Evolutionary conservation across 2,113 vertebrate species (phyloP), one percentile per base, ranked within the genome.

Genomic region (Oreochromis niloticus): DNA sequence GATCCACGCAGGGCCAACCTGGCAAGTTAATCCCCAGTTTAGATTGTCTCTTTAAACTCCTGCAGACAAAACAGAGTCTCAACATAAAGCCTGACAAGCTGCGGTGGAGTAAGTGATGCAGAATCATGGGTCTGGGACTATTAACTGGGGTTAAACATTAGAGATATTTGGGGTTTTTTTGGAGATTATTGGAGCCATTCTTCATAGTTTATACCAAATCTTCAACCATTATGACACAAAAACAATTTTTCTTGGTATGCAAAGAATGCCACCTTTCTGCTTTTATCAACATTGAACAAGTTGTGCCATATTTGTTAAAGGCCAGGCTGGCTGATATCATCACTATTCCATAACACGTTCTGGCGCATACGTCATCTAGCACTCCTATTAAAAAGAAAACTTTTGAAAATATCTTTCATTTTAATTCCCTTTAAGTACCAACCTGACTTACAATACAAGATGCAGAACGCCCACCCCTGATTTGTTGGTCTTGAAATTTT

Each of bases 21-120:
- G 82, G 19, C 11, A 52, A 71, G 43, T 73, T 94, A 92, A 95
- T 93, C 89, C 66, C 17, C 82, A 43, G 43, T 84, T 85, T 68
- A 89, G 75, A 55, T 39, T 9, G 6, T 88, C 56, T 87, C 8
- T 32, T 79, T 34, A 46, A 75, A 71, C n/a, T 82, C 30, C 13
- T 6, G 7, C 43, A 92, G 16, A 90, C 57, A 82, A 88, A 87
- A 87, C 80, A 90, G 4, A 34, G 48, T 1, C 43, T 85, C 56
- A 83, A 11, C 68, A 66, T n/a, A 85, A 86, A 56, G 48, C 61
- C 32, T 13, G 14, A 73, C 10, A 24, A 66, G 56, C 4, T 71
- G 16, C 80, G 61, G 75, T 27, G 27, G n/a, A 8, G 46, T 13
- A 36, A 17, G 54, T 14, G 46, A 32, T n/a, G 17, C 3, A 85